Evolutionary conservation across 2,888 invertebrate species (phyloP), one percentile per base, ranked within the genome.

Genomic region (Sycophila texana): DNA sequence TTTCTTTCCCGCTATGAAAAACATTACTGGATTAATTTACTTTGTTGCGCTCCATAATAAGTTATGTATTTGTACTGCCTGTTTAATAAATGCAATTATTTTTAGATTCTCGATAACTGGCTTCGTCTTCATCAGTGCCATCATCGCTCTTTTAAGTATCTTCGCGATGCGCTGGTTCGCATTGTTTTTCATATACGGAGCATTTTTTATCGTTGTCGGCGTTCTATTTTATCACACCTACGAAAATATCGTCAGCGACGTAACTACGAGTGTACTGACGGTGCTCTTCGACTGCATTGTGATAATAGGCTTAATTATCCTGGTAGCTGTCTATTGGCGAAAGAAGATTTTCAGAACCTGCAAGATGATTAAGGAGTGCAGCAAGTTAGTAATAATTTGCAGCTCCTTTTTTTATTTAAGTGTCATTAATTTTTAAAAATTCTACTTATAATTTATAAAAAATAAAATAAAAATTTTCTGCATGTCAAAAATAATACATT

Each of bases 111-210:
- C 67, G 12, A 61, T 78, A 47, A n/a, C 68, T 1, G 66, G 63
- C n/a, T 78, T 73, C 67, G 30, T 73, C 13, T 0, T 26, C 55
- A 66, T 78, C 4, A 78, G 73, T 16, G 73, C 53, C 16, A 16
- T 67, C 7, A n/a, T 73, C 5, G n/a, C 77, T 0, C 10, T 78
- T 3, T 1, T 51, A 10, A 68, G 60, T 20, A 68, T 99, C 82
- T 91, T 96, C 12, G 91, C 98, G 63, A 94, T 99, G 93, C 92
- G 98, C 83, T 97, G 97, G 94, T 91, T 98, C 51, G 97, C 98
- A 4, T 94, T 94, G 5, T 92, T 96, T 4, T 94, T 98, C 90
- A 94, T 98, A 0, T 98, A 97, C 96, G 86, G 95, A 58, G 96
- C 97, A 5, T 94, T 98, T 80, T 86, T 95, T 30, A 94, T 94